Conservation (phyloP, 1,140 invertebrate species). For the Cepaea nemoralis region DNA sequence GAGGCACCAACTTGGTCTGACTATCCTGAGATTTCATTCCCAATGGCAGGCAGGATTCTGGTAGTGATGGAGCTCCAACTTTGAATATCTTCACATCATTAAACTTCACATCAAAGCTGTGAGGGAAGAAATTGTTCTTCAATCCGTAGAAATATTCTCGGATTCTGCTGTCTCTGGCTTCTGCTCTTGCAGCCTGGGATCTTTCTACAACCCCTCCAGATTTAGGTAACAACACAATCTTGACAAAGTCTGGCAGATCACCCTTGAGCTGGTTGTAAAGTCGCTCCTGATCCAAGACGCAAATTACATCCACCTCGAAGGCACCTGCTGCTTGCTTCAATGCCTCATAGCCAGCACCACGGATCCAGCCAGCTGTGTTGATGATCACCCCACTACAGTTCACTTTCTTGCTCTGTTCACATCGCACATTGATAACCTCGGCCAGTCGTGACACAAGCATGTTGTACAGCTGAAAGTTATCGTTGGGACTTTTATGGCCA, state of each 20-base stretch:
- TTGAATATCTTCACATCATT: conserved; percentile 90
- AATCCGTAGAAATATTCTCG: conserved; percentile 96
- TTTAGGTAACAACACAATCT: conserved; percentile 93
- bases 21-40: conserved; percentile 95
- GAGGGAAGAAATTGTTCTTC: conserved; percentile 83
- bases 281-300: conserved; percentile 96
- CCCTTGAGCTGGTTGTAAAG: conserved; percentile 93
- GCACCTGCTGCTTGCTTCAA: conserved; percentile 85
- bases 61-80: conserved; percentile 92
- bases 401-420: conserved; percentile 86
- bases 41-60: conserved; percentile 93
- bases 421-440: conserved; percentile 85
- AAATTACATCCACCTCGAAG: conserved; percentile 93
- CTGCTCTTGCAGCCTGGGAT: conserved; percentile 79
- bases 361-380: conserved; percentile 98
- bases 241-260: conserved; percentile 93
- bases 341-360: conserved; percentile 80
- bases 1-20: conserved; percentile 86
- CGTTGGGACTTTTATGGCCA: conserved; percentile 85
- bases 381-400: conserved; percentile 91
- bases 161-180: conserved; percentile 85
- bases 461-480: conserved; percentile 89
- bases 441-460: conserved; percentile 84
- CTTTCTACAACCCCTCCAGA: conserved; percentile 95
- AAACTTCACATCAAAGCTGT: conserved; percentile 69